Evolutionary conservation across 2,888 invertebrate genomes (phyloP), one percentile per base, ranked within the genome.

Genomic region (Dryococelus australis): DNA sequence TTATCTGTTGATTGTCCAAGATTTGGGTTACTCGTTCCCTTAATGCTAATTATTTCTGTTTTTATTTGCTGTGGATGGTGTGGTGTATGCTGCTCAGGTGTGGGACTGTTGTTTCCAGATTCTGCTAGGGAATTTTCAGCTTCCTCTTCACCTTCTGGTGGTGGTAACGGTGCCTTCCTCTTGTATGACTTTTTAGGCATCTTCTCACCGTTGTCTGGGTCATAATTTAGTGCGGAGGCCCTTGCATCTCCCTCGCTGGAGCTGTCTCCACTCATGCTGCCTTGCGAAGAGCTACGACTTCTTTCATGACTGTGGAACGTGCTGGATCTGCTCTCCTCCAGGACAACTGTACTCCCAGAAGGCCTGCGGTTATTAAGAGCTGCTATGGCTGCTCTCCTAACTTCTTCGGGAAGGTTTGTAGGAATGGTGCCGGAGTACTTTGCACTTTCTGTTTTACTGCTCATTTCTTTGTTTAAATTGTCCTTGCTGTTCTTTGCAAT

Each of bases 101-200:
- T 65, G n/a, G 65, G 65, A 65, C 65, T 65, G n/a, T 65, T 65
- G 65, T 65, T 65, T 65, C 65, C 65, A 65, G 65, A 83, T 13
- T 83, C 43, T 20, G 28, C 35, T 26, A 43, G 35, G 2, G 83
- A 83, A 35, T 35, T 35, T 20, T 85, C 35, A 27, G 24, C 43
- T 20, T 86, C 84, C n/a, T 83, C 86, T 84, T 81, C 88, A 16
- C 87, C 87, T 26, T 92, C 88, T 27, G 90, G 88, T 86, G 94
- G 94, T 1, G 96, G 96, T 0, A 96, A 94, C 0, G 96, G 96
- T 1, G 96, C 96, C 92, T 96, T 96, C 0, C 96, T 95, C 92
- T 96, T 89, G 83, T 88, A 96, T 83, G 93, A 94, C 91, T 95
- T 95, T 90, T 95, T 95, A 0, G 92, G 90, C 9, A 92, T 91